Base-by-base conservation (phyloP, 2,113 vertebrate species). In the Empidonax traillii region DNA sequence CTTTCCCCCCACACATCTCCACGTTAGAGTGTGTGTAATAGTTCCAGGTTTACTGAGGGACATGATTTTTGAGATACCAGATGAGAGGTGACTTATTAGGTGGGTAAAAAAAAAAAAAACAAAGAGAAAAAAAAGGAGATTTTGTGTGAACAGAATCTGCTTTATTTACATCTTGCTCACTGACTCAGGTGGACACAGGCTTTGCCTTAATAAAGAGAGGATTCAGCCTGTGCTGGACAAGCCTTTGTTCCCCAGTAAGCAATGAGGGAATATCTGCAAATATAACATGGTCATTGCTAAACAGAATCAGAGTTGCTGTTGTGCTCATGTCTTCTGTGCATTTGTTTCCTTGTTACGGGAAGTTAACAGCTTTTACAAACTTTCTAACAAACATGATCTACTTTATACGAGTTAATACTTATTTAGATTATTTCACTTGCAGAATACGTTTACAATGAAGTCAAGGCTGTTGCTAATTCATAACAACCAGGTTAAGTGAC, bases 331-430 rank as follows among this genome's bases (percentile, higher is more conserved):
- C n/a, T 27, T 31, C 56, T 83, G 22, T 52, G n/a, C 22, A 3
- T 47, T 88, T 78, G n/a, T 47, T 74, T 53, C 23, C 27, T 44
- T 80, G 21, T 85, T 43, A 24, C 1, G 12, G 10, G 33, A 61
- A n/a, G 27, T 46, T 77, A 65, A n/a, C 23, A 76, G 56, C 31
- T 93, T 15, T 88, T 72, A 33, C 1, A 74, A 15, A 12, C 81
- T 83, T 83, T 31, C 39, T 75, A 27, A 41, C 21, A 81, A 46
- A 62, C 4, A 2, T 17, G 2, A 28, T 53, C 0, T 0, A 35
- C 46, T 62, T 82, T 20, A 37, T 33, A 35, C 37, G 47, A 41
- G 67, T 43, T 35, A 61, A 18, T 39, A 47, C 8, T 44, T 27
- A 14, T 63, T 68, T 51, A 73, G 35, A 35, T 51, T 65, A 6